Evolutionary conservation across 2,113 vertebrate species (phyloP), one percentile per base, ranked within the genome.

Genomic region (Eulemur macaco): DNA sequence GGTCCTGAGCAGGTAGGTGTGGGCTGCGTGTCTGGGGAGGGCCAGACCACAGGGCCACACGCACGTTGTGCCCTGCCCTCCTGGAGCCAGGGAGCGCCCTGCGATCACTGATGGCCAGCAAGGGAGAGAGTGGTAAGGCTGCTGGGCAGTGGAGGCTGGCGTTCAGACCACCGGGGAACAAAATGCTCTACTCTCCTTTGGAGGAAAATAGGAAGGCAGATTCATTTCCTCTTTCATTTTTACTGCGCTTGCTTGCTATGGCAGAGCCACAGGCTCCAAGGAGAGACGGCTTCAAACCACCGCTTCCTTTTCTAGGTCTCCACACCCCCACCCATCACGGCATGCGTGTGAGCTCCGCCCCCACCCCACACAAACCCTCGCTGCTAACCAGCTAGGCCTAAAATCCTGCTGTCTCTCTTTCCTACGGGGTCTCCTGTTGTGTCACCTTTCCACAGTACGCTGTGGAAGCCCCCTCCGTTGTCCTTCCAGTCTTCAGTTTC

Each of bases 1-100:
- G 47, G 56, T 56, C 69, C 63, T 37, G 47, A 47, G 69, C 81
- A 93, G 89, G 96, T 54, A 34, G 77, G 88, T 63, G 81, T 90
- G 45, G 15, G 25, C 66, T 37, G 71, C 0, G 1, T 27, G 73
- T 52, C 47, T 39, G 2, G 45, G 66, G 66, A 34, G 11, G 2
- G 29, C 15, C 50, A 47, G n/a, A 17, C 1, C 10, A 47, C 23
- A 7, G 1, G 2, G 12, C 27, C 47, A 27, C 45, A 39, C 0
- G 2, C 4, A 17, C 21, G 7, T 27, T 27, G 27, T 13, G 42
- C 39, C 68, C 23, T 77, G 52, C 54, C 47, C 47, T 58, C 23
- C 42, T 5, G 80, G 29, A 87, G 29, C 56, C 50, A 63, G 15
- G 47, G 20, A 0, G 39, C 21, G 29, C 45, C 31, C 37, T 2